Percentiles rank a stretch among this genome's conserved stretches.
Conservation (phyloP, 2,888 invertebrate genomes). For the Scaptomyza flava region DNA sequence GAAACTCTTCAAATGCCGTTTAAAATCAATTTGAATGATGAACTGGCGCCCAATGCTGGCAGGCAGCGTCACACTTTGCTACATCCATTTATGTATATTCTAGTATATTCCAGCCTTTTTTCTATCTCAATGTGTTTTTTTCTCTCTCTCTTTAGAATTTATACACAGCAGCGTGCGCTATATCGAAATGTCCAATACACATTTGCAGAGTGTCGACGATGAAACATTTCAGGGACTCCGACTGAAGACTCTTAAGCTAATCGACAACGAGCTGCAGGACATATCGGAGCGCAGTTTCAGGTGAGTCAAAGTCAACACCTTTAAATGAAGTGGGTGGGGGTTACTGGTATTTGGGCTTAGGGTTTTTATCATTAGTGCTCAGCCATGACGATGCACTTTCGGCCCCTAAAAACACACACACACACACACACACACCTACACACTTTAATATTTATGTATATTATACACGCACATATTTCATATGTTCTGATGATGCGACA, state of each 20-base stretch:
- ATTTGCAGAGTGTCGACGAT: slow-evolving; percentile 91
- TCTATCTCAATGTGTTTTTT: background rate
- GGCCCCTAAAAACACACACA: slow-evolving; percentile 21
- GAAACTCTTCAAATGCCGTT: slow-evolving; percentile 75
- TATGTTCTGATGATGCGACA: slow-evolving; percentile 65
- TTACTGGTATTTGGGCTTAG: slow-evolving; percentile 31
- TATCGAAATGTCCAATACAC: slow-evolving; percentile 93
- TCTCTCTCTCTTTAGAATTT: slow-evolving; percentile 87
- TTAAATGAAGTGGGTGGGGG: background rate
- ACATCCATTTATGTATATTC: slow-evolving; percentile 29
- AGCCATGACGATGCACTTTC: slow-evolving; percentile 56
- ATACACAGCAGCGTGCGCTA: slow-evolving; percentile 92
- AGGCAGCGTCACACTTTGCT: slow-evolving; percentile 29
- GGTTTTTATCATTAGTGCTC: slow-evolving; percentile 46
- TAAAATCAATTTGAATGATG: slow-evolving; percentile 80
- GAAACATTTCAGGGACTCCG: slow-evolving; percentile 91
- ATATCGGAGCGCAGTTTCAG: slow-evolving; percentile 92
- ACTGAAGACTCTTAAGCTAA: slow-evolving; percentile 92
- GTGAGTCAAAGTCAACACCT: slow-evolving; percentile 85
- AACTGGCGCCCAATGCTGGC: slow-evolving; percentile 50
- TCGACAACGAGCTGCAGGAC: slow-evolving; percentile 92
- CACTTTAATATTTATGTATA: slow-evolving; percentile 10
- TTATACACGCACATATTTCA: slow-evolving; percentile 13
- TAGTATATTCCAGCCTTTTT: background rate
- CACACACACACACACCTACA: slow-evolving; percentile 16